Evolutionary conservation across 2,888 invertebrate species (phyloP).

Genomic region (Acanthosepion esculentum): DNA sequence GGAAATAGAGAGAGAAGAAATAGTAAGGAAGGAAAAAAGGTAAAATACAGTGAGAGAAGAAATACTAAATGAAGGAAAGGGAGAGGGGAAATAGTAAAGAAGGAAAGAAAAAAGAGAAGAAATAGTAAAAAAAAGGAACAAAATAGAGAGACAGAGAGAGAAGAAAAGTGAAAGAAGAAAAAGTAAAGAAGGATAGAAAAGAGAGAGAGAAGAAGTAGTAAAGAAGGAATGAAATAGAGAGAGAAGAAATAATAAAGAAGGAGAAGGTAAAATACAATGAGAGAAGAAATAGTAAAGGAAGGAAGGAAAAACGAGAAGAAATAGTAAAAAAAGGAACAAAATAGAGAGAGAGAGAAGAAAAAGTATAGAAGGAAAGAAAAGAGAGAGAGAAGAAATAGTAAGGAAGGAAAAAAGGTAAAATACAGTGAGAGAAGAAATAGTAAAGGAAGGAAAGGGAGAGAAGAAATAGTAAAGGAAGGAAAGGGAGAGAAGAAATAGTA

Average conservation of each 20-base stretch:
- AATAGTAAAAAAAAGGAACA: too few species aligned
- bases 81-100: neutral
- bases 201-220: too few species aligned
- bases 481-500: neutral
- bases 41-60: neutral
- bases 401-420: neutral
- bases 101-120: too few species aligned
- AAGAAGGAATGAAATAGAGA: neutral
- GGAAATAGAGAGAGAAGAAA: neutral
- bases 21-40: neutral
- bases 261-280: too few species aligned
- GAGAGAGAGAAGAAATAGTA: neutral
- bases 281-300: neutral
- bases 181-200: too few species aligned
- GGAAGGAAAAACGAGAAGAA: neutral
- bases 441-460: neutral
- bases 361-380: neutral
- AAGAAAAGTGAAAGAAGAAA: too few species aligned
- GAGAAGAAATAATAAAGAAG: too few species aligned
- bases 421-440: neutral
- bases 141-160: too few species aligned
- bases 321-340: neutral
- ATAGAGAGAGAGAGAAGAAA: neutral
- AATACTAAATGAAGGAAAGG: neutral
- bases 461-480: neutral